Percentiles rank a stretch among this genome's conserved stretches.
Evolutionary conservation across 2,797 vertebrate species (phyloP).

Genomic region (Crypturellus tataupa): DNA sequence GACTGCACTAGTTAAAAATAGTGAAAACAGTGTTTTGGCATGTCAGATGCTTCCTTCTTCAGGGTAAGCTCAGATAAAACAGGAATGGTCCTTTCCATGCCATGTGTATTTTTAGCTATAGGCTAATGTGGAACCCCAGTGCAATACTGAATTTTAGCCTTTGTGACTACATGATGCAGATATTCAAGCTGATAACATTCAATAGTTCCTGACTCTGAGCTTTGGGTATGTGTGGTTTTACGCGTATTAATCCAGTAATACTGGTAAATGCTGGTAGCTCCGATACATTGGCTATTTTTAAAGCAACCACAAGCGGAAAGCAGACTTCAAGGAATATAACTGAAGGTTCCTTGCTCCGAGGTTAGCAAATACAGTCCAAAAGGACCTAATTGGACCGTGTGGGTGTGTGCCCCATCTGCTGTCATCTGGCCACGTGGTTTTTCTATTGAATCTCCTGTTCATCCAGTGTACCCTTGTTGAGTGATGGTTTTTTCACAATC

Average conservation of each 20-base stretch:
- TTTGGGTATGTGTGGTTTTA: background rate
- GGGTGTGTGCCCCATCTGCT: background rate
- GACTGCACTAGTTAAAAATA: background rate
- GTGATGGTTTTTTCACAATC: background rate
- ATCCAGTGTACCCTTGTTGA: background rate
- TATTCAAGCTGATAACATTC: background rate
- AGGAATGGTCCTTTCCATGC: slow-evolving; percentile 52
- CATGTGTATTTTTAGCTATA: slow-evolving; percentile 44
- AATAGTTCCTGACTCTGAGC: background rate
- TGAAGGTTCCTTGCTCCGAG: background rate
- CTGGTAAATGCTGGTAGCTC: background rate
- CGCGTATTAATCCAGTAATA: background rate
- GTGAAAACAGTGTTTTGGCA: slow-evolving; percentile 39
- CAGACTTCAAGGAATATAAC: background rate
- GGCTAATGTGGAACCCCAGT: background rate
- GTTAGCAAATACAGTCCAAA: background rate
- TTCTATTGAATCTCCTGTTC: background rate
- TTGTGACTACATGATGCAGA: slow-evolving; percentile 41
- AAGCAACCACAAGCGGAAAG: background rate
- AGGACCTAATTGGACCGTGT: background rate
- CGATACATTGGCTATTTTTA: background rate
- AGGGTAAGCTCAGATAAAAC: background rate
- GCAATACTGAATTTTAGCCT: background rate
- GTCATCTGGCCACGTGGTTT: background rate
- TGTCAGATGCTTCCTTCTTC: slow-evolving; percentile 30